Percentiles rank a stretch among this genome's conserved stretches.
These are phyloP conservation scores for Rhagonycha lutea DNA, from an alignment of 2,888 invertebrate species.

Conservation along the genomic window DNA sequence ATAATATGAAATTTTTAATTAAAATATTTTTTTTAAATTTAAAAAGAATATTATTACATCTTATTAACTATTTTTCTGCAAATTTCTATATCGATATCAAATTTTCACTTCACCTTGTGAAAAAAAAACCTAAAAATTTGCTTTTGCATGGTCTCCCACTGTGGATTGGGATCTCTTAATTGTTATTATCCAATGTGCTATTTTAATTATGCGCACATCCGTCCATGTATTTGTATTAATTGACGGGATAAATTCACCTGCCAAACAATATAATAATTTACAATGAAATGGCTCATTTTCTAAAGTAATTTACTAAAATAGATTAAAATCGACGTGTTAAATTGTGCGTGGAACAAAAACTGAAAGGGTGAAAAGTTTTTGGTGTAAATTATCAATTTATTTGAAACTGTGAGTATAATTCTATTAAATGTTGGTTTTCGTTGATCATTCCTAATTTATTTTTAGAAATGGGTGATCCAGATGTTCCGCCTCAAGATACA, in stretches of 20 bases:
- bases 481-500: constrained; percentile 76
- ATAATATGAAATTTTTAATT: no score
- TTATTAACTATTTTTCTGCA: no score
- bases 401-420: not conserved
- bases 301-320: not conserved
- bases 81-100: not conserved
- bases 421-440: not conserved
- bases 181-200: not conserved
- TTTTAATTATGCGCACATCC: not conserved
- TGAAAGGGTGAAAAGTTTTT: not conserved
- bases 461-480: constrained; percentile 58
- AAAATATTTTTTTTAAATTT: no score
- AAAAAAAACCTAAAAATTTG: not conserved
- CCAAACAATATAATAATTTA: not conserved
- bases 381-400: not conserved
- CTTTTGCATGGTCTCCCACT: not conserved
- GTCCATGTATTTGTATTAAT: not conserved
- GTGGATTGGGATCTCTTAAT: not conserved
- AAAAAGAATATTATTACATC: no score
- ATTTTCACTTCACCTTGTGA: not conserved
- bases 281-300: not conserved
- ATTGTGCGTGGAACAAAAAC: not conserved
- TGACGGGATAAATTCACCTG: not conserved
- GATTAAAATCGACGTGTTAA: not conserved
- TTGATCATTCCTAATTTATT: not conserved